Evolutionary conservation across 2,113 vertebrate species (phyloP), one percentile per base, ranked within the genome.

Genomic region (Seriola aureovittata): DNA sequence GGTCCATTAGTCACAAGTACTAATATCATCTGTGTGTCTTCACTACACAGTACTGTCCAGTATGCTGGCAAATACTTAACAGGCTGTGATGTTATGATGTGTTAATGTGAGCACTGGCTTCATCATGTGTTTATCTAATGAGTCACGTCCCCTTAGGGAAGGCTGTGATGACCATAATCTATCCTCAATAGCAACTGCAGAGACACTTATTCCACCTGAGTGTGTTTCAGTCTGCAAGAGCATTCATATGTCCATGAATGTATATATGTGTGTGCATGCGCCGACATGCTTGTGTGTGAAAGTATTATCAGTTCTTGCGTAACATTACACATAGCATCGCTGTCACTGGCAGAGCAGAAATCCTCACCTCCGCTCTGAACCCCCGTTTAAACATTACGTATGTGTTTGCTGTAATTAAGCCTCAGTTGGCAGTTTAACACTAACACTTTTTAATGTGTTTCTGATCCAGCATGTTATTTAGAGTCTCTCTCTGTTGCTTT

Each of bases 101-200:
- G 75, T 79, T 46, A 85, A 58, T 77, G 64, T 86, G 48, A 80
- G 48, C 11, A 23, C 65, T 70, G 52, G 75, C 69, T 79, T 75
- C 44, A 58, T 76, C 44, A 48, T 86, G 67, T 86, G 74, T 84
- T 75, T 71, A 76, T 76, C 23, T 59, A 66, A 85, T 86, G 85
- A 87, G n/a, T 88, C 89, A 83, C 40, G 23, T 81, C n/a, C 73
- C 67, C 55, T 36, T 32, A 80, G 21, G 66, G 58, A 74, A 71
- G 32, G 17, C 73, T 17, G 25, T 48, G 75, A 86, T 81, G 73
- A 80, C 34, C 59, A 54, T 74, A 68, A 82, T 89, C 78, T 72
- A 55, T 67, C 57, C 46, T 77, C 58, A 38, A 42, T 23, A 78
- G 58, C 17, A 52, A 55, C 57, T 78, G 69, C 71, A 87, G 68